Percentiles rank a stretch among this genome's conserved stretches.
These are phyloP conservation scores for Edolisoma coerulescens DNA, from an alignment of 2,113 vertebrate species.

Conservation along the genomic window DNA sequence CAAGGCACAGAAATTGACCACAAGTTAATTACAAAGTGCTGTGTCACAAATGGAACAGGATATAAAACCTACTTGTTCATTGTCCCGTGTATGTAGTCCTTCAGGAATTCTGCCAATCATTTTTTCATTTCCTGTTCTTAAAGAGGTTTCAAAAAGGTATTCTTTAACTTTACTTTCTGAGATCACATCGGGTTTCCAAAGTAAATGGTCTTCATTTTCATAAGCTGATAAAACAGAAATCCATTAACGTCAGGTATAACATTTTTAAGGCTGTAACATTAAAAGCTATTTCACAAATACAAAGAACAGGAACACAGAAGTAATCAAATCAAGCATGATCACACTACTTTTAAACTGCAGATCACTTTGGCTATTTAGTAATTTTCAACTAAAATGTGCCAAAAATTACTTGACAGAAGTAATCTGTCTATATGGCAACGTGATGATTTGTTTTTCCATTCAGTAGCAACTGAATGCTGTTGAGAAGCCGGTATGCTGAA, in stretches of 20 bases:
- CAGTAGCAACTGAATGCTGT: background rate
- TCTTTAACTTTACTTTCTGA: slow-evolving; percentile 88
- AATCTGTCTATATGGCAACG: background rate
- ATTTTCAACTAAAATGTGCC: background rate
- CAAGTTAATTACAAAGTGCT: background rate
- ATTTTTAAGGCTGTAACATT: background rate
- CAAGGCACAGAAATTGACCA: background rate
- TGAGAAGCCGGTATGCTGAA: rapidly evolving
- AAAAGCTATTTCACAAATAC: background rate
- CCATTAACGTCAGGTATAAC: background rate
- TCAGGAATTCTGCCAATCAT: slow-evolving; percentile 71
- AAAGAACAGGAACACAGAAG: background rate
- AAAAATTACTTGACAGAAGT: background rate
- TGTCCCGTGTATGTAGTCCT: slow-evolving; percentile 83
- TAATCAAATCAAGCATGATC: background rate
- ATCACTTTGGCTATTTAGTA: background rate
- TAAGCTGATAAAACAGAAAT: slow-evolving; percentile 76
- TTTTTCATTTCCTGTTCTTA: slow-evolving; percentile 81
- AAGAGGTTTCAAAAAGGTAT: slow-evolving; percentile 84
- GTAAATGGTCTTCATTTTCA: slow-evolving; percentile 90
- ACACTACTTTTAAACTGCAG: background rate
- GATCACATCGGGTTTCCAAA: slow-evolving; percentile 88
- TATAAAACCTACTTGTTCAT: slow-evolving; percentile 83
- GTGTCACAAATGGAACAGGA: background rate
- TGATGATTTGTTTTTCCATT: background rate